These are phyloP conservation scores for Sylvicola fuscatus DNA, from an alignment of 2,888 invertebrate species.

Conservation along the genomic window DNA sequence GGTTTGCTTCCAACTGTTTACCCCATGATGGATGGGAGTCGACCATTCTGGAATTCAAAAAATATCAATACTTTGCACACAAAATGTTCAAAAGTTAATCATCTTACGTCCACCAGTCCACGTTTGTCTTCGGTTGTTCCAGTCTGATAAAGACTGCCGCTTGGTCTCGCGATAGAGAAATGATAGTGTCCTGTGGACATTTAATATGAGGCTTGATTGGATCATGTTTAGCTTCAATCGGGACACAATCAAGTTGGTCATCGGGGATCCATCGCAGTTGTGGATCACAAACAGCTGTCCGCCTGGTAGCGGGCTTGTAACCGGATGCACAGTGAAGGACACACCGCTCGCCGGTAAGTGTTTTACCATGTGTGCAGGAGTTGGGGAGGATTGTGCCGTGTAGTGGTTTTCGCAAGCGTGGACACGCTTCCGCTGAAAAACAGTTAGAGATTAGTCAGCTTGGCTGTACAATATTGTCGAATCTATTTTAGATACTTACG, in stretches of 20 bases:
- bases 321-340: constrained; percentile 28
- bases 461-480: not conserved
- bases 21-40: constrained; percentile 40
- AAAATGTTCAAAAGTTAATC: constrained; percentile 1
- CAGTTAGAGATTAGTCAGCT: not conserved
- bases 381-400: constrained; percentile 31
- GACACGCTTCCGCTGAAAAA: constrained; percentile 26
- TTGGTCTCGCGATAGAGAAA: constrained; percentile 28
- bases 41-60: constrained; percentile 27
- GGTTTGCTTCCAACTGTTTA: constrained; percentile 32
- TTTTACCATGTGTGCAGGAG: constrained; percentile 27
- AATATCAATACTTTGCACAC: not conserved
- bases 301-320: constrained; percentile 18
- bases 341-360: constrained; percentile 28
- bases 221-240: constrained; percentile 3
- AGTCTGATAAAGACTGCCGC: constrained; percentile 24
- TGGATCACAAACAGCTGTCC: constrained; percentile 18
- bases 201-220: constrained; percentile 30
- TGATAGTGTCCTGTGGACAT: constrained; percentile 38
- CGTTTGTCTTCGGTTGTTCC: constrained; percentile 34
- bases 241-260: constrained; percentile 17
- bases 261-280: constrained; percentile 20
- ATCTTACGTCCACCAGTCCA: constrained; percentile 37
- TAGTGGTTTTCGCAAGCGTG: constrained; percentile 25
- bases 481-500: constrained; percentile 24